A percentile compares a stretch with the other conserved stretches of the same genome.
phyloP scores from a whole-genome alignment of 2,888 invertebrate species.

The Phortica magna region DNA sequence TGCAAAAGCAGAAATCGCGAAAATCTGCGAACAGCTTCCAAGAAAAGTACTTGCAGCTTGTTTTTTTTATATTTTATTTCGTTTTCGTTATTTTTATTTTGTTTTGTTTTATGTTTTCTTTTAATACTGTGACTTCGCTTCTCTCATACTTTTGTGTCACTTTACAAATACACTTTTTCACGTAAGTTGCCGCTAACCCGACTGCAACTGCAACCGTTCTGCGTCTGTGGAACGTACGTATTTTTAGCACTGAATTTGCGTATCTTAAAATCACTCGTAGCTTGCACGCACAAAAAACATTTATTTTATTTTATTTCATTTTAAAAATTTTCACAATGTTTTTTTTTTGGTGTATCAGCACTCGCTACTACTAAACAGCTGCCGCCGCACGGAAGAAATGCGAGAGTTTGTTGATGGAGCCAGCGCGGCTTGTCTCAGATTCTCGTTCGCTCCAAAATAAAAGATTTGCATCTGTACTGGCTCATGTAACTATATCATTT shows the following conservation, averaged over 20 bases:
- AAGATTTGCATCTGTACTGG: too few relatives aligned
- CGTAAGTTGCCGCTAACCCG: background rate
- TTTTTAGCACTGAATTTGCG: conserved; percentile 19
- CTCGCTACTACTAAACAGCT: too few relatives aligned
- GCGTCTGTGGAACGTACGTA: background rate
- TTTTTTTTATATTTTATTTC: background rate
- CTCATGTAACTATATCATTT: too few relatives aligned
- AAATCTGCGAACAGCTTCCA: conserved; percentile 6
- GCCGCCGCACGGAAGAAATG: background rate
- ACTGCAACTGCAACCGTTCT: background rate
- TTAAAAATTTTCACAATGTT: conserved; percentile 13
- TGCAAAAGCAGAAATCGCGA: conserved; percentile 48
- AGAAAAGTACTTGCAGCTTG: conserved; percentile 8
- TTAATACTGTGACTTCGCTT: conserved; percentile 31
- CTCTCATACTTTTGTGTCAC: conserved; percentile 44
- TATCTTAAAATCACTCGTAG: background rate
- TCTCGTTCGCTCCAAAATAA: too few relatives aligned
- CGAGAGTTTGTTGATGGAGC: background rate
- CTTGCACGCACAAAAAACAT: conserved; percentile 32
- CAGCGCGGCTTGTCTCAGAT: background rate
- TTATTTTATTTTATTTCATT: conserved; percentile 40
- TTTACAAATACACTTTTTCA: conserved; percentile 13
- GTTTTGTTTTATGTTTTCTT: background rate
- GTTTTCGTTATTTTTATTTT: background rate
- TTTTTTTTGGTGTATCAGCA: too few relatives aligned